Evolutionary conservation across 1,140 invertebrate genomes (phyloP).

Genomic region (Aphelenchoides besseyi): DNA sequence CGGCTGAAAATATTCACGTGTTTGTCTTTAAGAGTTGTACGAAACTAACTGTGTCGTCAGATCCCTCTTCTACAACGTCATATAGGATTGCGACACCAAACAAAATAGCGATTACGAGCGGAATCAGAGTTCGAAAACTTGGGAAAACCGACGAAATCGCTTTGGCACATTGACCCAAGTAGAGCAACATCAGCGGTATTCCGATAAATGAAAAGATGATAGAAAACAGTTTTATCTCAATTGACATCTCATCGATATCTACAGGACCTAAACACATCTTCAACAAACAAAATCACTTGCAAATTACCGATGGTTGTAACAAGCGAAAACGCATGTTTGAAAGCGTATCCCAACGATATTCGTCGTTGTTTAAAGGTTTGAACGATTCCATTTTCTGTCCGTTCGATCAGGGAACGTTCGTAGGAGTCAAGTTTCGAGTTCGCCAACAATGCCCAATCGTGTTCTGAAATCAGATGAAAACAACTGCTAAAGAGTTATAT

Average conservation of each 20-base stretch:
- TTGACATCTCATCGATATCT: slow-evolving; percentile 20
- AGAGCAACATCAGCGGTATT: slow-evolving; percentile 21
- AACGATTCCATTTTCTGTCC: not conserved
- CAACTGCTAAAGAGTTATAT: not conserved
- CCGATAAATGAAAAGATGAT: slow-evolving; percentile 20
- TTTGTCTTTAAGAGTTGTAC: not conserved
- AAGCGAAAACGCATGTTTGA: slow-evolving; percentile 15
- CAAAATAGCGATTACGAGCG: not conserved
- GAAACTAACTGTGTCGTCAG: slow-evolving; percentile 21
- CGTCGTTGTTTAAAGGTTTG: not conserved
- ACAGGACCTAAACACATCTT: slow-evolving; percentile 26
- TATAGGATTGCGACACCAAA: slow-evolving; percentile 26
- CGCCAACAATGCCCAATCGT: slow-evolving; percentile 24
- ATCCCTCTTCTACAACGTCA: slow-evolving; percentile 22
- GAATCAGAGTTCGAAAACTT: slow-evolving; percentile 16
- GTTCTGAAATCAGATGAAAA: slow-evolving; percentile 26
- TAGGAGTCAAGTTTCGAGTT: slow-evolving; percentile 26
- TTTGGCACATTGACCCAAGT: slow-evolving; percentile 24
- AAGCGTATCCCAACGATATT: slow-evolving; percentile 17
- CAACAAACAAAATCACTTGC: no score
- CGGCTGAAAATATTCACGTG: slow-evolving; percentile 23
- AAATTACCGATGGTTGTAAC: slow-evolving; percentile 28
- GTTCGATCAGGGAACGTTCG: slow-evolving; percentile 18
- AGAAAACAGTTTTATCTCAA: slow-evolving; percentile 24
- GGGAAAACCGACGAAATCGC: slow-evolving; percentile 19